Evolutionary conservation across 2,797 vertebrate species (phyloP).

Genomic region (Pitangus sulphuratus): DNA sequence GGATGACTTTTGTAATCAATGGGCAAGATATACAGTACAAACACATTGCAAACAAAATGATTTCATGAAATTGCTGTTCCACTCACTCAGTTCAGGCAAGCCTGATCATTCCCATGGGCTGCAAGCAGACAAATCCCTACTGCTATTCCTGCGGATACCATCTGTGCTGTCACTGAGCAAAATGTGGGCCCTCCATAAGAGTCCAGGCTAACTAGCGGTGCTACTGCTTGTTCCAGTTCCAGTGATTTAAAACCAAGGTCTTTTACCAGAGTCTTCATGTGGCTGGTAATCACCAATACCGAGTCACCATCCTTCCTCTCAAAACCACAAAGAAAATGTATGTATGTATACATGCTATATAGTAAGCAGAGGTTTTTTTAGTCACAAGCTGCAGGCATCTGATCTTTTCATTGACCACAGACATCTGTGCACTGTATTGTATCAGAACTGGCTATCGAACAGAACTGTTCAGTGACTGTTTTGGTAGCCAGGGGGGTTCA

Average conservation of each 20-base stretch:
- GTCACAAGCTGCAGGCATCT: neutral
- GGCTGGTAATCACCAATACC: neutral
- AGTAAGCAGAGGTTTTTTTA: neutral
- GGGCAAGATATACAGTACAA: neutral
- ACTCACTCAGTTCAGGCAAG: neutral
- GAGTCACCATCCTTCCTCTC: neutral
- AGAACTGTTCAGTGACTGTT: neutral
- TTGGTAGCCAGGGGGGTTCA: neutral
- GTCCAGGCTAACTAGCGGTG: neutral
- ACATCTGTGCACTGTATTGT: neutral
- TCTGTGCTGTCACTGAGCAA: neutral
- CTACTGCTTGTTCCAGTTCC: neutral
- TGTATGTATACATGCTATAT: fast-evolving
- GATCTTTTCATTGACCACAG: neutral
- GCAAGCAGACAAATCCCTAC: neutral
- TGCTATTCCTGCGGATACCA: neutral
- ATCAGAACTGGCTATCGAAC: neutral
- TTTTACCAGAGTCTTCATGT: neutral
- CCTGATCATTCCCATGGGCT: neutral
- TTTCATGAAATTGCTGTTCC: neutral
- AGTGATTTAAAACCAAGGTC: neutral
- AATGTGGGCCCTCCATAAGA: neutral
- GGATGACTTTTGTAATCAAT: neutral
- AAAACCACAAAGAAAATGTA: neutral
- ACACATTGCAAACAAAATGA: neutral